Evolutionary conservation across 2,113 vertebrate genomes (phyloP).

Genomic region (Holacanthus passer): DNA sequence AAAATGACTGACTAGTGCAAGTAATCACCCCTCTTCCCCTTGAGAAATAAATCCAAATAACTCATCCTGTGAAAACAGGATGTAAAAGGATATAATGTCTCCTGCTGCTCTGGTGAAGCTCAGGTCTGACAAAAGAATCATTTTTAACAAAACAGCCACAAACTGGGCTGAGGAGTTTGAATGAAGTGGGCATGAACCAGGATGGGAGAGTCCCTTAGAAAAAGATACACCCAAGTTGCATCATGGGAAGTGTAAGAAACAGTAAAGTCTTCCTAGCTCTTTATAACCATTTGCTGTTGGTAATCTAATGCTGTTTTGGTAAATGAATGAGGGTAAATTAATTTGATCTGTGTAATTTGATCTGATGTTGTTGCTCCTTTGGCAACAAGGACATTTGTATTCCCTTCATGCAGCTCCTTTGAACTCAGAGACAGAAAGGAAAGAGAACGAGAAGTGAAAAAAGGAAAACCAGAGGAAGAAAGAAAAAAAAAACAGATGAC

Average conservation of each 20-base stretch:
- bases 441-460: neutral
- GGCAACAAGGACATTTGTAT: constrained; percentile 26
- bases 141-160: no score
- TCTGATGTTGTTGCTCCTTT: constrained; percentile 5
- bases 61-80: no score
- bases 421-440: constrained; percentile 1
- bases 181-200: neutral
- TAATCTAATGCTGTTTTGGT: constrained; percentile 1
- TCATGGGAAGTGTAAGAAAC: no score
- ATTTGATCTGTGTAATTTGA: constrained; percentile 47
- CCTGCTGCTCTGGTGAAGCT: no score
- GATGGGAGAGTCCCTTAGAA: no score
- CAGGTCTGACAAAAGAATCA: no score
- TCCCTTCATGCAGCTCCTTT: constrained; percentile 14
- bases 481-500: neutral
- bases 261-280: neutral
- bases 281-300: neutral
- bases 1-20: neutral
- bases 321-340: constrained; percentile 32
- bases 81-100: no score
- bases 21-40: neutral
- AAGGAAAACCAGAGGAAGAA: neutral
- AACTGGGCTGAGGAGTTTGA: no score
- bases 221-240: no score
- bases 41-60: neutral